Percentiles rank a stretch among this genome's conserved stretches.
Conservation (phyloP, 2,113 vertebrate species). For the Choloepus hoffmanni region DNA sequence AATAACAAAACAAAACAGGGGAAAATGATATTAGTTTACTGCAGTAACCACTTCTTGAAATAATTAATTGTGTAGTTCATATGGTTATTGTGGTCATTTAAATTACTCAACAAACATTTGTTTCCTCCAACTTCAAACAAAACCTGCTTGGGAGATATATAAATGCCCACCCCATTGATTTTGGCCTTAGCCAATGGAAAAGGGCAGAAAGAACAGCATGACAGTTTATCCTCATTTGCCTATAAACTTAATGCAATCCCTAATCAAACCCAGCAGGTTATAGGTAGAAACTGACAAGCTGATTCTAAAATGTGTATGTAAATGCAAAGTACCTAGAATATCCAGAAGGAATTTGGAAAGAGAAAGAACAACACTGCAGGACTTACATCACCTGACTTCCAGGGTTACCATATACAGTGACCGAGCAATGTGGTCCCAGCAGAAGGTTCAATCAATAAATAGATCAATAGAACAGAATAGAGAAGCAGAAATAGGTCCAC, state of each 20-base stretch:
- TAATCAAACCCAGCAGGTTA: neutral
- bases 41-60: neutral
- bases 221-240: neutral
- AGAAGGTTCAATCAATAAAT: neutral
- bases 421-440: neutral
- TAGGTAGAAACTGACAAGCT: neutral
- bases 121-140: neutral
- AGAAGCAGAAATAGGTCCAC: neutral
- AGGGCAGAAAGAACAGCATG: too few relatives aligned
- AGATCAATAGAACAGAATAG: neutral
- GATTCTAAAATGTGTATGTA: neutral
- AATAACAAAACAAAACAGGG: neutral
- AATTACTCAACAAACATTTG: neutral
- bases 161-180: neutral
- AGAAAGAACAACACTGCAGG: neutral
- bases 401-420: neutral
- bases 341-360: neutral
- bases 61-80: fast-evolving
- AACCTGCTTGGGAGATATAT: neutral
- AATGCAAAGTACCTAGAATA: neutral
- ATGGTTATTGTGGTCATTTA: too few relatives aligned
- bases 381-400: neutral
- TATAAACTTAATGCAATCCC: neutral
- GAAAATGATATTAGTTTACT: too few relatives aligned
- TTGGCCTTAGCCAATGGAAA: neutral